Percentiles rank a stretch among this genome's conserved stretches.
Evolutionary conservation across 1,140 invertebrate species (phyloP).

Genomic region (Arctopsyche grandis): DNA sequence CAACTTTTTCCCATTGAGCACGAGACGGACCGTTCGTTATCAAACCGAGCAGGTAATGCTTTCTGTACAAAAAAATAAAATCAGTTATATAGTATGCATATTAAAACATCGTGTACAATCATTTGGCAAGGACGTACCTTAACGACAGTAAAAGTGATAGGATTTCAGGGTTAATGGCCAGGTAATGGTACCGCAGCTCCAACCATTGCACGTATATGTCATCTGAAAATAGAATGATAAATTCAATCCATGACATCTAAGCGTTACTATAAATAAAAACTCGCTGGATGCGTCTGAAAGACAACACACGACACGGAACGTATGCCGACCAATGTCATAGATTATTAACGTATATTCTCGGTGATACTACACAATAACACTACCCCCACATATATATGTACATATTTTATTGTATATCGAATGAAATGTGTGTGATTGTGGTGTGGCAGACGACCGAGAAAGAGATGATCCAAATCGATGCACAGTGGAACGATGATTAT

Average conservation of each 20-base stretch:
- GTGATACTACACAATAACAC: background rate
- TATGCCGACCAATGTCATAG: constrained; percentile 54
- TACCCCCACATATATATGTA: constrained; percentile 56
- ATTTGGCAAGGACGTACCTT: constrained; percentile 57
- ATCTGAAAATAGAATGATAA: constrained; percentile 64
- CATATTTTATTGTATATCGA: too few relatives aligned
- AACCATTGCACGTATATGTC: constrained; percentile 81
- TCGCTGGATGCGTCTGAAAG: background rate
- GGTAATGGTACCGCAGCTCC: constrained; percentile 76
- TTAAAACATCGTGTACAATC: background rate
- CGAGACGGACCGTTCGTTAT: constrained; percentile 87
- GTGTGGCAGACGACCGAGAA: too few relatives aligned
- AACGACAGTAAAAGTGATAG: constrained; percentile 73
- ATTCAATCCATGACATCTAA: constrained; percentile 34
- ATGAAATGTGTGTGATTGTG: too few relatives aligned
- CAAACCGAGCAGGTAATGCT: constrained; percentile 78
- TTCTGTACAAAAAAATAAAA: constrained; percentile 56
- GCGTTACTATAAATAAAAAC: background rate
- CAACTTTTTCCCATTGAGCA: constrained; percentile 88
- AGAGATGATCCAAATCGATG: too few relatives aligned
- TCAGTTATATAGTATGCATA: background rate
- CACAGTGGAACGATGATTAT: too few relatives aligned
- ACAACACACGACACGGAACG: constrained; percentile 56
- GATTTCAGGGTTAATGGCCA: constrained; percentile 73
- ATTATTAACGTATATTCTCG: background rate